phyloP scores from a whole-genome alignment of 2,888 invertebrate genomes.

The Leptura quadrifasciata region DNA sequence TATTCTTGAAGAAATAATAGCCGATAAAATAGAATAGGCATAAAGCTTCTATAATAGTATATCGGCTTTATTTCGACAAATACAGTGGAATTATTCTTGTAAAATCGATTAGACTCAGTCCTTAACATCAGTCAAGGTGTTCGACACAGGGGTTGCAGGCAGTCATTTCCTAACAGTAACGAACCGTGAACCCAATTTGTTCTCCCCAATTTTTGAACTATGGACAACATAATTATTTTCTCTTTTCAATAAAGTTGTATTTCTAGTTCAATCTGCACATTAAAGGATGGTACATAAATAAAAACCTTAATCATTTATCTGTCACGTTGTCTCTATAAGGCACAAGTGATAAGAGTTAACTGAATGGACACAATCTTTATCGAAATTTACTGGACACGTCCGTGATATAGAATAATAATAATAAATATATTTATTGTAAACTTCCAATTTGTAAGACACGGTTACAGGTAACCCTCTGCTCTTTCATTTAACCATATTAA shows the following conservation, averaged over 20 bases:
- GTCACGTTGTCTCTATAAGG: too few relatives aligned
- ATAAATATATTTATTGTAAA: too few relatives aligned
- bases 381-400: too few relatives aligned
- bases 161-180: conserved; percentile 50
- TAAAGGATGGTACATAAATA: too few relatives aligned
- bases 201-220: conserved; percentile 48
- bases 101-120: conserved; percentile 44
- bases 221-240: conserved; percentile 48
- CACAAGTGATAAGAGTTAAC: too few relatives aligned
- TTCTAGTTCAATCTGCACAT: too few relatives aligned
- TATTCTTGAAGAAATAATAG: background rate
- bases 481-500: too few relatives aligned
- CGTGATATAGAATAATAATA: too few relatives aligned
- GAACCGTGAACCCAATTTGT: conserved; percentile 54
- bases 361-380: too few relatives aligned
- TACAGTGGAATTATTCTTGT: conserved; percentile 44
- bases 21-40: background rate
- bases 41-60: background rate
- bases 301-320: too few relatives aligned
- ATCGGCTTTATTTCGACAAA: background rate
- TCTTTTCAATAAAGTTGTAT: conserved; percentile 23
- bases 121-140: conserved; percentile 49
- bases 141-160: conserved; percentile 44
- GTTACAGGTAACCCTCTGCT: too few relatives aligned
- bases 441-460: too few relatives aligned